Percentiles rank a stretch among this genome's conserved stretches.
These are phyloP conservation scores for Siderastrea siderea DNA, from an alignment of 92 coral and sea anemone genomes.

Conservation along the genomic window DNA sequence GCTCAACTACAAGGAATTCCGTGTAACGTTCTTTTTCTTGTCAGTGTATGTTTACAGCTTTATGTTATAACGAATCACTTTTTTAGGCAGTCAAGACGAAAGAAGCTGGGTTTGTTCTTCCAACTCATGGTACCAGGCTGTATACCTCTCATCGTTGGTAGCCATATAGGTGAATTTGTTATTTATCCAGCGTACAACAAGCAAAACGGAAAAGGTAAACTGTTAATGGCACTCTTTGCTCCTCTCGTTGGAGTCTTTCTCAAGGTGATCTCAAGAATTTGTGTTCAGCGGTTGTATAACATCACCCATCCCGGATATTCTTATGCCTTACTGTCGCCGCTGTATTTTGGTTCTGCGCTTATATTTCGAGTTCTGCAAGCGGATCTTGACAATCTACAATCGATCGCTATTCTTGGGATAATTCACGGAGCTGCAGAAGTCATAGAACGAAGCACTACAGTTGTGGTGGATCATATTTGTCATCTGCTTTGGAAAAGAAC, in stretches of 20 bases:
- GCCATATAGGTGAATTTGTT: neutral
- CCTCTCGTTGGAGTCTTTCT: conserved; percentile 11
- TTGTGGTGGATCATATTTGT: no score
- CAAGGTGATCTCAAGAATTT: neutral
- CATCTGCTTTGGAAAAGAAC: no score
- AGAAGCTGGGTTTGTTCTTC: neutral
- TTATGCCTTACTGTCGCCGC: conserved; percentile 1
- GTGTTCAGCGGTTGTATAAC: neutral
- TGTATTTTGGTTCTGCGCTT: conserved; percentile 2
- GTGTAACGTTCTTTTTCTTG: neutral
- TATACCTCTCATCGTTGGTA: neutral
- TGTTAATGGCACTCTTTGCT: conserved; percentile 2
- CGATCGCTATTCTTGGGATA: no score
- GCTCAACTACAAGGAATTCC: neutral
- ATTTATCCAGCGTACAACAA: neutral
- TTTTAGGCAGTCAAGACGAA: neutral
- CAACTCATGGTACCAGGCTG: neutral
- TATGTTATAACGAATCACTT: neutral
- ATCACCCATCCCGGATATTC: conserved; percentile 23
- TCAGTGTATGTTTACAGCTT: neutral
- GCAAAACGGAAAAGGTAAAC: neutral
- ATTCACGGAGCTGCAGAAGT: no score
- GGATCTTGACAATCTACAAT: no score
- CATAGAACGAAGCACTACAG: no score
- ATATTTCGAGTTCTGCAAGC: no score